Conservation (phyloP, 2,888 invertebrate genomes). For the Meghimatium bilineatum region DNA sequence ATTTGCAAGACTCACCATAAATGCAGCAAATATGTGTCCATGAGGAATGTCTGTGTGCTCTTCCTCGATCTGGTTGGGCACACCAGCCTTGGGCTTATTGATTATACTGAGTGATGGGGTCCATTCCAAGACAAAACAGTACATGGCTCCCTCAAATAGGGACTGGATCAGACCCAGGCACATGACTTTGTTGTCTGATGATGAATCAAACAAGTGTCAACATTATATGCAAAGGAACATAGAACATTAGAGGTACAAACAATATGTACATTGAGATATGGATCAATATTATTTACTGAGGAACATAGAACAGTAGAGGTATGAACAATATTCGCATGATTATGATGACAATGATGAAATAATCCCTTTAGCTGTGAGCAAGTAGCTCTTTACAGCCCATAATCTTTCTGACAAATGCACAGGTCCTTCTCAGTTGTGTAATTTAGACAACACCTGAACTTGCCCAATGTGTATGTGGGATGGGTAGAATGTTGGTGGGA, state of each 20-base stretch:
- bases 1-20: conserved; percentile 76
- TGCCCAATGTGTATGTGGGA: too few species aligned
- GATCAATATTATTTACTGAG: background rate
- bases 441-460: too few species aligned
- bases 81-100: conserved; percentile 39
- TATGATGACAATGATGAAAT: too few species aligned
- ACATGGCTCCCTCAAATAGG: conserved; percentile 80
- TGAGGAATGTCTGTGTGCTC: conserved; percentile 77
- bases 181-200: conserved; percentile 77
- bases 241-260: background rate
- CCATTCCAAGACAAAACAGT: conserved; percentile 80
- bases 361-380: too few species aligned
- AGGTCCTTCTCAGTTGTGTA: too few species aligned
- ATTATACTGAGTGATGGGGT: conserved; percentile 78
- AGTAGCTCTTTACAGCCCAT: too few species aligned
- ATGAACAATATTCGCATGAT: background rate
- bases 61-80: conserved; percentile 54
- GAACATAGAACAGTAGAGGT: background rate
- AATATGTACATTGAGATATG: background rate
- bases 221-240: background rate
- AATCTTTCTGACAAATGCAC: too few species aligned
- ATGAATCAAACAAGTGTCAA: background rate
- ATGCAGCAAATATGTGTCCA: conserved; percentile 79
- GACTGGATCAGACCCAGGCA: conserved; percentile 79
- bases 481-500: too few species aligned